A percentile compares a stretch with the other conserved stretches of the same genome.
phyloP scores from a whole-genome alignment of 2,888 invertebrate species.

The Drosophila atripex region DNA sequence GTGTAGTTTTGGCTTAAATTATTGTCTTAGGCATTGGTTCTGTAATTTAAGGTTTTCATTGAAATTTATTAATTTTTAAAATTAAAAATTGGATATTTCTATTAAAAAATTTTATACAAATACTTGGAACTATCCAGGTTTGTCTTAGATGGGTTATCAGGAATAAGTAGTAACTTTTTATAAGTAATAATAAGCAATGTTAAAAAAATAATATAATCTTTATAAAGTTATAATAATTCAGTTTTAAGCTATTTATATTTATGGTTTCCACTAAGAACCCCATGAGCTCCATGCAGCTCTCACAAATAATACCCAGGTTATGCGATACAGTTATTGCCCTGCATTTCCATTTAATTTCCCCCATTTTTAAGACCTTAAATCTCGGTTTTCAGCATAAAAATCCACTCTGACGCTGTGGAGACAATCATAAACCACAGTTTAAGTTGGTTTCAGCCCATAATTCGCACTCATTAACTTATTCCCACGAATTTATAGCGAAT shows the following conservation, averaged over 20 bases:
- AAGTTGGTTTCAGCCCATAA: constrained; percentile 14
- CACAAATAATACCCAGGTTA: not conserved
- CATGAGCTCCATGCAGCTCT: not conserved
- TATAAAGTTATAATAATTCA: not conserved
- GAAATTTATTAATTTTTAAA: too few relatives aligned
- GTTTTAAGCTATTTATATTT: too few relatives aligned
- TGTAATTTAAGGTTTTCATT: too few relatives aligned
- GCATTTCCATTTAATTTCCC: constrained; percentile 10
- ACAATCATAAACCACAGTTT: constrained; percentile 17
- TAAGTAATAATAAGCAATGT: too few relatives aligned
- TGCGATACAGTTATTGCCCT: not conserved
- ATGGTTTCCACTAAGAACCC: too few relatives aligned
- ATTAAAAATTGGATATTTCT: too few relatives aligned
- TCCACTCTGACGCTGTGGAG: constrained; percentile 1
- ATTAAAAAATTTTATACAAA: too few relatives aligned
- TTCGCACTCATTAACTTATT: constrained; percentile 21
- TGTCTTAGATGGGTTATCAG: too few relatives aligned
- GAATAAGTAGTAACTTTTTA: too few relatives aligned
- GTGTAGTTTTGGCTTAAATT: constrained; percentile 27
- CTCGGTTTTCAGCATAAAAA: constrained; percentile 2
- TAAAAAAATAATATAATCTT: too few relatives aligned
- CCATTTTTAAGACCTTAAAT: constrained; percentile 1
- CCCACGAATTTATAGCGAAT: constrained; percentile 27
- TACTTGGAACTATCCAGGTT: too few relatives aligned
- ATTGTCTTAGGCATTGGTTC: constrained; percentile 47